Evolutionary conservation across 2,888 invertebrate genomes (phyloP), one percentile per base, ranked within the genome.

Genomic region (Trisateles emortualis): DNA sequence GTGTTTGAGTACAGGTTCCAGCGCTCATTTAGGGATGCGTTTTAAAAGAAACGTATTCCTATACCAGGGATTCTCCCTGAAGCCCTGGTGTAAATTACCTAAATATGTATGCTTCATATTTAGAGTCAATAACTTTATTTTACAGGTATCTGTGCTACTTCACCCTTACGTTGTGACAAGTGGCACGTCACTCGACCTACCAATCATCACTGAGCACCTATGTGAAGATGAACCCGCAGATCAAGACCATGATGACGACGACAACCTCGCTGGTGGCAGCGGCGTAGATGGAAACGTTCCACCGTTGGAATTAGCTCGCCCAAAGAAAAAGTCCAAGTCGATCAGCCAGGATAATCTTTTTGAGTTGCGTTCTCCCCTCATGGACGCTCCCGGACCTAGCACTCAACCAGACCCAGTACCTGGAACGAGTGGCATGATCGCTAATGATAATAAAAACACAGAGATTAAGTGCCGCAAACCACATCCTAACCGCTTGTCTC

Each of bases 121-220:
- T n/a, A n/a, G n/a, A n/a, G n/a, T n/a, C n/a, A n/a, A 0, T 10
- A 5, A 1, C 4, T 11, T 24, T 24, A 24, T 26, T 62, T 59
- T 29, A n/a, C 68, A 91, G 91, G 87, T 91, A 0, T 91, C 91
- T 3, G 83, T 89, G 3, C 62, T 91, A 5, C 74, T 91, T 0
- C 89, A 91, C 42, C 90, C 89, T 0, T 81, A 83, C 53, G 78
- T 87, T 1, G 74, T 88, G 0, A 72, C 74, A 0, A 81, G 86
- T 11, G 89, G 89, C 0, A 77, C 82, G 1, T 90, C 90, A 0
- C 72, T 90, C 0, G 90, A 90, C 52, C 61, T 90, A 24, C 90
- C 90, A 0, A 84, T 84, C 8, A 88, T 88, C 10, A 78, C 79
- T 0, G 90, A 89, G 46, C 82, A 84, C 42, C 57, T 70, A 2